A percentile compares a stretch with the other conserved stretches of the same genome.
phyloP scores from a whole-genome alignment of 1,140 invertebrate genomes.

The Zaprionus gabonicus region DNA sequence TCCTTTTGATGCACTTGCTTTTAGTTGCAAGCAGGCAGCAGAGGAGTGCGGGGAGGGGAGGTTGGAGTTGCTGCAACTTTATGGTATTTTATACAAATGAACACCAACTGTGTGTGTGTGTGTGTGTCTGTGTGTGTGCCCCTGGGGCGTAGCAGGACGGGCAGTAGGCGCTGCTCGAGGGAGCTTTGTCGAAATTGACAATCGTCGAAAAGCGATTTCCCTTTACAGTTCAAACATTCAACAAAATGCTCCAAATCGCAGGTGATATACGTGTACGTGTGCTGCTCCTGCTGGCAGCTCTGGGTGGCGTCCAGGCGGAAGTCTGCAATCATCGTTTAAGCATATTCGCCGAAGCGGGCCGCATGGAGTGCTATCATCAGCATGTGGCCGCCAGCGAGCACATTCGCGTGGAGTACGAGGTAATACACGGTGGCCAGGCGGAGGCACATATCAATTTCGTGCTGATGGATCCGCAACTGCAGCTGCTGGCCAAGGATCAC shows the following conservation, averaged over 20 bases:
- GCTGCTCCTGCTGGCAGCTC: neutral
- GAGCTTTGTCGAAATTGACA: conserved; percentile 23
- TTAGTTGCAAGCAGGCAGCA: conserved; percentile 53
- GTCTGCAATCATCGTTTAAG: conserved; percentile 87
- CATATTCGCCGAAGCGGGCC: conserved; percentile 87
- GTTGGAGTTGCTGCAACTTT: conserved; percentile 15
- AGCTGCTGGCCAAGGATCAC: conserved; percentile 87
- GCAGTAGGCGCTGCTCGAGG: conserved; percentile 29
- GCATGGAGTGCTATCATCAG: conserved; percentile 89
- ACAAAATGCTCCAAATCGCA: conserved; percentile 58
- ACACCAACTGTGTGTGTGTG: neutral
- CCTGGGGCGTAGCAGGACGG: neutral
- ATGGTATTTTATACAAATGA: conserved; percentile 28
- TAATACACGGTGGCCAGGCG: conserved; percentile 90
- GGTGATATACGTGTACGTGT: neutral
- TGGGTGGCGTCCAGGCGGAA: conserved; percentile 37
- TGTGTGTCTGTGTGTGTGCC: conserved; percentile 11
- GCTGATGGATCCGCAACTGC: conserved; percentile 87
- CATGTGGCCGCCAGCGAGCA: conserved; percentile 86
- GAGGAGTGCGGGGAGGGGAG: neutral
- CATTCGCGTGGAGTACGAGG: conserved; percentile 90
- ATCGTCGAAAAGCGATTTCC: conserved; percentile 32
- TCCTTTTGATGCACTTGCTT: conserved; percentile 82
- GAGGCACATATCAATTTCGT: conserved; percentile 91
- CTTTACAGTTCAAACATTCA: conserved; percentile 13